These are phyloP conservation scores for Mythimna loreyi DNA, from an alignment of 2,888 invertebrate genomes.

Conservation along the genomic window DNA sequence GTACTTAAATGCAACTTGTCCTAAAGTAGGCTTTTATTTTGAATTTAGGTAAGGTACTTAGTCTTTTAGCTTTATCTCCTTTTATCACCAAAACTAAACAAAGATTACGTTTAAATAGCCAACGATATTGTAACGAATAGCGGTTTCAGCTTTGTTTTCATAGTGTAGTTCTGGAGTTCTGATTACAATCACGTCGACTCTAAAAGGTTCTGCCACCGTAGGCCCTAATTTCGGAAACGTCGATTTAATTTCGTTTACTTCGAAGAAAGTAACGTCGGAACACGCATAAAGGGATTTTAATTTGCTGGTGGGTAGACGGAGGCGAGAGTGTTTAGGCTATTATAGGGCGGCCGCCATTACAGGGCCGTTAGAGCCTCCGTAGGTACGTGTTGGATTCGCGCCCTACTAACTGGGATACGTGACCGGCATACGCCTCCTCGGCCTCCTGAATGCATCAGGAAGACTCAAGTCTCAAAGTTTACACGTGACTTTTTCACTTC, in stretches of 20 bases:
- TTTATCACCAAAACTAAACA: conserved; percentile 4
- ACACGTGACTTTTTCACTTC: conserved; percentile 63
- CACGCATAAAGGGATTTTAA: conserved; percentile 81
- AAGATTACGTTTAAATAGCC: conserved; percentile 12
- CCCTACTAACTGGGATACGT: conserved; percentile 87
- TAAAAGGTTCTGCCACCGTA: conserved; percentile 50
- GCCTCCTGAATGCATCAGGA: conserved; percentile 70
- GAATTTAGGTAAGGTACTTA: neutral
- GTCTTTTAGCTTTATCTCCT: neutral
- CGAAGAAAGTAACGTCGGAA: conserved; percentile 63
- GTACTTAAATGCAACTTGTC: neutral
- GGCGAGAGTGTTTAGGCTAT: conserved; percentile 79
- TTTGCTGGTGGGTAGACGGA: conserved; percentile 81
- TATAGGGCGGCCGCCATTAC: conserved; percentile 84
- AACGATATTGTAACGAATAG: conserved; percentile 3
- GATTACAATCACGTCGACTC: conserved; percentile 46
- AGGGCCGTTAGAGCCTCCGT: conserved; percentile 82
- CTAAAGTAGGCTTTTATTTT: neutral
- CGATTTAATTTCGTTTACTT: conserved; percentile 71
- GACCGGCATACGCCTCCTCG: conserved; percentile 73
- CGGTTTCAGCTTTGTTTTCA: conserved; percentile 11
- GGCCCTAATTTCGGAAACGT: conserved; percentile 61
- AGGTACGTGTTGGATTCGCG: conserved; percentile 86
- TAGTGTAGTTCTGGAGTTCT: conserved; percentile 10
- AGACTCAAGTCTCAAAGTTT: conserved; percentile 66